Conservation (phyloP, 2,888 invertebrate genomes). For the Euzophera pinguis region DNA sequence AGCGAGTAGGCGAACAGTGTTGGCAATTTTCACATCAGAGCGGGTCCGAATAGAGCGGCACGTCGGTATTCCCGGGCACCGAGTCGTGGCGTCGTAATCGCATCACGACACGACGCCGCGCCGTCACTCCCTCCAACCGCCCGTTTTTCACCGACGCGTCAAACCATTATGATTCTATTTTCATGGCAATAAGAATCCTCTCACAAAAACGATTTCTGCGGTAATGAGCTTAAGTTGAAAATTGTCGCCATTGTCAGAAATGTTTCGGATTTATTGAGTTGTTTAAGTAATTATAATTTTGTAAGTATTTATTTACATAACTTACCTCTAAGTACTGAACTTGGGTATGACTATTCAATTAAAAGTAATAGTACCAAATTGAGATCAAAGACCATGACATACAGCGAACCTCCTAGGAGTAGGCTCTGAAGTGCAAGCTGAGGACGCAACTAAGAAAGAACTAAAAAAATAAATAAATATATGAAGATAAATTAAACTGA, state of each 20-base stretch:
- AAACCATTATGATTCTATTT: constrained; percentile 74
- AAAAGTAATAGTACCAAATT: no score
- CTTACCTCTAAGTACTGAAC: no score
- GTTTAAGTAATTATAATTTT: constrained; percentile 6
- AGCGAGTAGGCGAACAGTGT: constrained; percentile 66
- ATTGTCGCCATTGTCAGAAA: constrained; percentile 33
- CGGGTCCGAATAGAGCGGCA: constrained; percentile 57
- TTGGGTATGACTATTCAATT: no score
- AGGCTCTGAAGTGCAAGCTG: no score
- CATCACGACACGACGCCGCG: constrained; percentile 81
- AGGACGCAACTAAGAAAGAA: no score
- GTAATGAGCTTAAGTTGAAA: constrained; percentile 57
- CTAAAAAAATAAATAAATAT: no score
- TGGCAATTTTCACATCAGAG: constrained; percentile 73
- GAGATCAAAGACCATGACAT: no score
- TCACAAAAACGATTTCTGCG: constrained; percentile 43
- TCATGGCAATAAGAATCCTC: constrained; percentile 58
- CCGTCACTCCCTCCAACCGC: constrained; percentile 36
- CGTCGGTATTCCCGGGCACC: constrained; percentile 79
- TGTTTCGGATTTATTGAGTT: constrained; percentile 22
- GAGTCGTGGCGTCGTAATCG: constrained; percentile 85
- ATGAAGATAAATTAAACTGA: no score
- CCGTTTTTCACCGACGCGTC: constrained; percentile 68
- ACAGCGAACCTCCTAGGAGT: no score
- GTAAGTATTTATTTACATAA: not conserved